phyloP scores from a whole-genome alignment of 1,140 invertebrate genomes.

The Listronotus oregonensis region DNA sequence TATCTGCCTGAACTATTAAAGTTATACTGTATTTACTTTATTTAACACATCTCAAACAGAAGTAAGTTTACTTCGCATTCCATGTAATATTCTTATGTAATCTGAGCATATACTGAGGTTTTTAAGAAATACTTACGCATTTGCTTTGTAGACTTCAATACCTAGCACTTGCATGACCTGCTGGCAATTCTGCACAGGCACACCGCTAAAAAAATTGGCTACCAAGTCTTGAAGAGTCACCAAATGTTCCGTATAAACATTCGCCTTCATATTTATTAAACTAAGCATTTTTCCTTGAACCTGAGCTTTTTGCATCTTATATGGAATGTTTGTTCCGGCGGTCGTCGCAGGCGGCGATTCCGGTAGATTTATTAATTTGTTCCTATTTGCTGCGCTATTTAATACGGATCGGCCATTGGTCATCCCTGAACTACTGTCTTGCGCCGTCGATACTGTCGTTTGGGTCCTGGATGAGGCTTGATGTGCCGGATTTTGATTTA shows the following conservation, averaged over 20 bases:
- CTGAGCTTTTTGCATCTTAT: slow-evolving; percentile 76
- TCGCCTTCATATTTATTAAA: slow-evolving; percentile 85
- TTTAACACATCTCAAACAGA: too few relatives aligned
- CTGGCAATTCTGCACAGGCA: slow-evolving; percentile 72
- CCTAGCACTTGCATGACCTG: slow-evolving; percentile 78
- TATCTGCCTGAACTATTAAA: too few relatives aligned
- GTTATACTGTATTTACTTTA: too few relatives aligned
- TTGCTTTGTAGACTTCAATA: slow-evolving; percentile 79
- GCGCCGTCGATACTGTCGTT: slow-evolving; percentile 17
- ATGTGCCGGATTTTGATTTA: slow-evolving; percentile 53
- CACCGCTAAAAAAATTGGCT: slow-evolving; percentile 77
- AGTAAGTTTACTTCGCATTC: too few relatives aligned
- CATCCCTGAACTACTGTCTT: slow-evolving; percentile 28
- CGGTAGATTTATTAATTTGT: slow-evolving; percentile 65
- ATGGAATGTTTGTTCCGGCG: slow-evolving; percentile 67
- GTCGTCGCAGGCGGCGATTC: slow-evolving; percentile 62
- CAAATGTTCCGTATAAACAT: slow-evolving; percentile 76
- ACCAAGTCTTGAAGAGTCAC: slow-evolving; percentile 83
- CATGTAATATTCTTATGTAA: neutral
- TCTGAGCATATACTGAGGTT: neutral
- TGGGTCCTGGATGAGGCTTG: slow-evolving; percentile 44
- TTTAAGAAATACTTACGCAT: slow-evolving; percentile 66
- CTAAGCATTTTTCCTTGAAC: slow-evolving; percentile 80
- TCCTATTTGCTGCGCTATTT: slow-evolving; percentile 37
- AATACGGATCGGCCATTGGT: slow-evolving; percentile 59